phyloP scores from a whole-genome alignment of 2,113 vertebrate species.

The Myrmecobius fasciatus region DNA sequence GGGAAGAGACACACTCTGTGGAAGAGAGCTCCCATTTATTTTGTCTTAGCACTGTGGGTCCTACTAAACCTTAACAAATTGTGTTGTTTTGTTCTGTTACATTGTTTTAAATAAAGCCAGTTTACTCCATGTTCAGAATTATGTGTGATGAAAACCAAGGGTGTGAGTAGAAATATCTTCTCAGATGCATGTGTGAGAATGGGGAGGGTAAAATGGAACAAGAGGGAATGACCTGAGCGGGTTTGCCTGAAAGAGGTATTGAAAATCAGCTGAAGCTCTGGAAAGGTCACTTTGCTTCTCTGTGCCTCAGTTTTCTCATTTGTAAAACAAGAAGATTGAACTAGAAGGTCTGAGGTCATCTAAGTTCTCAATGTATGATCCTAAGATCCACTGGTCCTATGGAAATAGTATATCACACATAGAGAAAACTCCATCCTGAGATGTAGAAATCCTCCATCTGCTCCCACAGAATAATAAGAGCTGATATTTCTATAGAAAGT shows the following conservation, averaged over 20 bases:
- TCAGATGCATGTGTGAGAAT: not conserved
- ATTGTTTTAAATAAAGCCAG: slow-evolving; percentile 26
- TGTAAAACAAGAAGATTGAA: not conserved
- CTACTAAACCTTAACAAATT: slow-evolving; percentile 17
- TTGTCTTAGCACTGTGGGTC: slow-evolving; percentile 13
- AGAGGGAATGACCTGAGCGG: not conserved
- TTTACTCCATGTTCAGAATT: slow-evolving; percentile 23
- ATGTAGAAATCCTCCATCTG: not conserved
- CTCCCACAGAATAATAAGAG: not conserved
- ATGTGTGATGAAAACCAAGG: slow-evolving; percentile 19
- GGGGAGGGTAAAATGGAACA: not conserved
- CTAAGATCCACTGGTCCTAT: not conserved
- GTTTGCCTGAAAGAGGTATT: not conserved
- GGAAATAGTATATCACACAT: not conserved
- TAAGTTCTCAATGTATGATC: not conserved
- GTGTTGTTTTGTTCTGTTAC: not conserved
- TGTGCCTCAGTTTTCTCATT: not conserved
- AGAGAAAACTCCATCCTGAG: not conserved
- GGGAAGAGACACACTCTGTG: slow-evolving; percentile 42
- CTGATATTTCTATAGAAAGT: not conserved
- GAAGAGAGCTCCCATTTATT: slow-evolving; percentile 39
- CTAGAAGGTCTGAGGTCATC: not conserved
- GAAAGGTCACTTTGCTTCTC: not conserved
- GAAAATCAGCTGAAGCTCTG: not conserved
- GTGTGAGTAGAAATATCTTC: not conserved